These are phyloP conservation scores for Xylocopa sonorina DNA, from an alignment of 1,140 invertebrate species.

Conservation along the genomic window DNA sequence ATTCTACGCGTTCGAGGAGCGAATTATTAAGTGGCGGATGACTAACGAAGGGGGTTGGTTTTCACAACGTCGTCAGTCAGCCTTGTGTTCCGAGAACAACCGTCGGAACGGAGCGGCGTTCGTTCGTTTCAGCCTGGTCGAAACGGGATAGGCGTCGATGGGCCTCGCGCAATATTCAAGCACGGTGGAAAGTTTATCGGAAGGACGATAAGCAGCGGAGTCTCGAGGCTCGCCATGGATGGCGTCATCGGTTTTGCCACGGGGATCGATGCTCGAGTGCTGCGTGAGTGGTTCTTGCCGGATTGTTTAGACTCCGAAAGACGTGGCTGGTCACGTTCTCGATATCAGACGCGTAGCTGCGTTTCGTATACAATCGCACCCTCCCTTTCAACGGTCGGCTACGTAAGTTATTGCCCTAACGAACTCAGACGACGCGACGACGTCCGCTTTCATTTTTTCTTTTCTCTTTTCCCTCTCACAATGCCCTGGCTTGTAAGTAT, in stretches of 20 bases:
- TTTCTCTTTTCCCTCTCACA: constrained; percentile 6
- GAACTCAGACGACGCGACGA: constrained; percentile 55
- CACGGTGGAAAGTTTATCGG: constrained; percentile 56
- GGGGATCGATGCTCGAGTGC: constrained; percentile 47
- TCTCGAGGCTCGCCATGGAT: constrained; percentile 56
- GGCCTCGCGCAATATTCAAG: constrained; percentile 29
- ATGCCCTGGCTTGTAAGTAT: neutral
- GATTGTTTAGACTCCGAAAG: constrained; percentile 73
- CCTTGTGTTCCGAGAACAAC: neutral
- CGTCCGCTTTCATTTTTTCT: constrained; percentile 12
- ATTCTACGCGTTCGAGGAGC: no score
- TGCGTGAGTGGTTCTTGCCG: constrained; percentile 59
- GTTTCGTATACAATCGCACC: constrained; percentile 60
- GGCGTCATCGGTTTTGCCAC: constrained; percentile 70
- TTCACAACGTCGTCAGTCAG: neutral
- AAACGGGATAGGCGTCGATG: constrained; percentile 11
- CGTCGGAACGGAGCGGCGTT: neutral
- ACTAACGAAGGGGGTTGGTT: neutral
- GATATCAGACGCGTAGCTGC: constrained; percentile 58
- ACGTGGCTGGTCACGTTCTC: constrained; percentile 71
- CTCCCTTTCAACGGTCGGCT: constrained; percentile 68
- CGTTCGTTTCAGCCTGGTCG: neutral
- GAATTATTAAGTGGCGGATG: constrained; percentile 1
- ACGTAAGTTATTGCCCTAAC: constrained; percentile 72
- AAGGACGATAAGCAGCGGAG: constrained; percentile 65